Conservation (phyloP, 2,888 invertebrate species). For the Drosophila neutralis region DNA sequence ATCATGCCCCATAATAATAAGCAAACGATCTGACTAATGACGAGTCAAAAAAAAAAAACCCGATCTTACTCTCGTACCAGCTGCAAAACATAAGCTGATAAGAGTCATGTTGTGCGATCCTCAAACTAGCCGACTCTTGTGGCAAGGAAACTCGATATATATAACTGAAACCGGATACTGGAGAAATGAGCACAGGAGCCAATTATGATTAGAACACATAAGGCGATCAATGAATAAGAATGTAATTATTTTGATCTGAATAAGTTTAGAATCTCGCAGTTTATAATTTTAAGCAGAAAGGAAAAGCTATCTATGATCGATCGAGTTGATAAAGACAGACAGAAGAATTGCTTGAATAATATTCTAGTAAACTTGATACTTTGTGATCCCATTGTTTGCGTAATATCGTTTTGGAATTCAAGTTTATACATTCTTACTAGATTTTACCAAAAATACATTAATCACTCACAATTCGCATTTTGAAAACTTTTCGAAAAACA, state of each 20-base stretch:
- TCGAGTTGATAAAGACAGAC: neutral
- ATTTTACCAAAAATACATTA: neutral
- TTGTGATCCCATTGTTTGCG: neutral
- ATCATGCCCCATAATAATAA: constrained; percentile 74
- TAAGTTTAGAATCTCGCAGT: neutral
- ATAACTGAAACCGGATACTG: constrained; percentile 19
- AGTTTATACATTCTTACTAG: neutral
- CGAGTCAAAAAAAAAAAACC: constrained; percentile 58
- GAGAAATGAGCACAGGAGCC: neutral
- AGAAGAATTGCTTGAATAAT: neutral
- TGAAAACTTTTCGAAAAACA: neutral
- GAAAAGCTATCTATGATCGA: neutral
- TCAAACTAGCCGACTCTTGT: constrained; percentile 13
- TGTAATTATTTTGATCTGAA: neutral
- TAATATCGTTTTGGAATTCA: neutral
- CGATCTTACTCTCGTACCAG: constrained; percentile 20
- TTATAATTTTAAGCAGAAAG: neutral
- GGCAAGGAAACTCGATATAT: constrained; percentile 23
- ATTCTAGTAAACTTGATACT: neutral
- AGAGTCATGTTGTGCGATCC: constrained; percentile 54
- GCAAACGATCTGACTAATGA: constrained; percentile 72
- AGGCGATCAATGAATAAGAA: constrained; percentile 16
- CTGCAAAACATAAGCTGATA: constrained; percentile 73
- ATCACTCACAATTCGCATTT: constrained; percentile 1
- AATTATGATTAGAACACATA: constrained; percentile 22